Evolutionary conservation across 2,113 vertebrate genomes (phyloP).

Genomic region (Syngnathus scovelli): DNA sequence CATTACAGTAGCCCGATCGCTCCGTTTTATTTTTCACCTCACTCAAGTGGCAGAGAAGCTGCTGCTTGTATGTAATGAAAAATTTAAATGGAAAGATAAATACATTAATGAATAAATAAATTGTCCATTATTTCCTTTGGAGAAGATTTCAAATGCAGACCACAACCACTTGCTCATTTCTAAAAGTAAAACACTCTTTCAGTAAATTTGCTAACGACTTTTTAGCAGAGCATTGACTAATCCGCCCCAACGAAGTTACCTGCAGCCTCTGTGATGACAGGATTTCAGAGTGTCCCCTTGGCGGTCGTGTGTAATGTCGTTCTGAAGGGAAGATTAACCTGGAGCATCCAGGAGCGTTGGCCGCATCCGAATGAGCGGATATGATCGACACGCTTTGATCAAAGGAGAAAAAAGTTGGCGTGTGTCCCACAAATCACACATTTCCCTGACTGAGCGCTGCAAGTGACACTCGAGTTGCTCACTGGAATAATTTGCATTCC

Average conservation of each 20-base stretch:
- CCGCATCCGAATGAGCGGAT: neutral
- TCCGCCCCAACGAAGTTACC: neutral
- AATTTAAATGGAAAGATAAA: no score
- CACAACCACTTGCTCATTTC: neutral
- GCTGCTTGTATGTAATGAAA: no score
- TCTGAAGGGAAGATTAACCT: neutral
- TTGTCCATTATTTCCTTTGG: no score
- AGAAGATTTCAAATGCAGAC: no score
- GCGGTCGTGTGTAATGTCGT: slow-evolving; percentile 1
- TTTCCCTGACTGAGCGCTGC: slow-evolving; percentile 6
- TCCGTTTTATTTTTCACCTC: no score
- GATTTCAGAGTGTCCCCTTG: slow-evolving; percentile 1
- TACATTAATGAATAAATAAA: no score
- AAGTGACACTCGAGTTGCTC: slow-evolving; percentile 6
- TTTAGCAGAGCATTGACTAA: neutral
- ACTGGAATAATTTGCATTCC: slow-evolving; percentile 3
- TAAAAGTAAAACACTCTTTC: neutral
- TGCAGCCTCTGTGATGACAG: neutral
- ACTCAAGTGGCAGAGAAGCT: no score
- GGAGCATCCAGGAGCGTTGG: neutral
- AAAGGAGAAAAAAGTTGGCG: neutral
- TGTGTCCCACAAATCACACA: slow-evolving; percentile 9
- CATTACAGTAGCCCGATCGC: no score
- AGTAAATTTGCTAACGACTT: neutral
- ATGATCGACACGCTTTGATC: neutral